Evolutionary conservation across 2,113 vertebrate genomes (phyloP).

Genomic region (Myiopsitta monachus): DNA sequence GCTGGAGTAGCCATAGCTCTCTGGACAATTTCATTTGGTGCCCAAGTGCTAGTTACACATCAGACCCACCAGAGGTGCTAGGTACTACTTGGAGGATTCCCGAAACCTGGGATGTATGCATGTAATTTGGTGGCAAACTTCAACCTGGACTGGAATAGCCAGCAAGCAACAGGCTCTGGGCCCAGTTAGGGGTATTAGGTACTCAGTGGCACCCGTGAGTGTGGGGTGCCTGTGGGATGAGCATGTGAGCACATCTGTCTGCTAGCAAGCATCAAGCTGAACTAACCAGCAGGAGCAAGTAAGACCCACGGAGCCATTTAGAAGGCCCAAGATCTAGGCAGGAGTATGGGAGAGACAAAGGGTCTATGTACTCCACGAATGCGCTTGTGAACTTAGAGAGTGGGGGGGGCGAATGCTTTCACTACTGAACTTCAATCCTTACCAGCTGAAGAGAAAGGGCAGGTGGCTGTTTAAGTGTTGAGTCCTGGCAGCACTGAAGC

Average conservation of each 20-base stretch:
- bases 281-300: not conserved
- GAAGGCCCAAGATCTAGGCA: not conserved
- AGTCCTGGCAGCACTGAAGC: not conserved
- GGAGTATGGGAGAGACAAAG: not conserved
- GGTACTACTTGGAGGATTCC: not conserved
- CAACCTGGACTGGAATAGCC: not conserved
- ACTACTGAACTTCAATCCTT: not conserved
- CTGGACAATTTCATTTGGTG: not conserved
- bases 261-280: not conserved
- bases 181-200: not conserved
- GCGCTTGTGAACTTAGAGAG: not conserved
- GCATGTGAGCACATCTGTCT: not conserved
- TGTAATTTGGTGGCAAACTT: not conserved
- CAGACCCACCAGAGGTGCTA: not conserved
- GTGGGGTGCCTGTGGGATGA: not conserved
- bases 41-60: not conserved
- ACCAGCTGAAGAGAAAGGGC: not conserved
- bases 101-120: not conserved
- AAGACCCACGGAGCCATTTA: not conserved
- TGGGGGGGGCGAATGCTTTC: rapidly evolving
- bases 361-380: not conserved
- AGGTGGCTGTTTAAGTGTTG: not conserved
- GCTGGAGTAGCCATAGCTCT: not conserved
- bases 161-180: not conserved
- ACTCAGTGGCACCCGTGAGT: not conserved